Conservation (phyloP, 2,113 vertebrate species). For the Heterotis niloticus region DNA sequence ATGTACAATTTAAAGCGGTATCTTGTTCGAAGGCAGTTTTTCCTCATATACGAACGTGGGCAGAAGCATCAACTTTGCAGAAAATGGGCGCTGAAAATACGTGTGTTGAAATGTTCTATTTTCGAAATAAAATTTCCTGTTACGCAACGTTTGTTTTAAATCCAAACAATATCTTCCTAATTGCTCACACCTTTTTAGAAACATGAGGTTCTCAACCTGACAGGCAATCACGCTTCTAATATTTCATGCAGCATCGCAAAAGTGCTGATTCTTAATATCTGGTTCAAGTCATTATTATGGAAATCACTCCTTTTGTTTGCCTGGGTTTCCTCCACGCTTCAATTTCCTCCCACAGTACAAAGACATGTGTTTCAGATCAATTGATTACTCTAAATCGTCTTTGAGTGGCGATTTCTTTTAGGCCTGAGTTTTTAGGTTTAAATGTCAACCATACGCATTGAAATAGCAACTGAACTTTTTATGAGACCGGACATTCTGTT, state of each 20-base stretch:
- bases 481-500: background rate
- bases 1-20: background rate
- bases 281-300: background rate
- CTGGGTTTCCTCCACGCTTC: too few relatives aligned
- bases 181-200: background rate
- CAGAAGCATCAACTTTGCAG: conserved; percentile 11
- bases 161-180: background rate
- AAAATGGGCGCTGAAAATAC: background rate
- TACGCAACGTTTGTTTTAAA: conserved; percentile 3
- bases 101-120: background rate
- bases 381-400: too few relatives aligned
- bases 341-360: too few relatives aligned
- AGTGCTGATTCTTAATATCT: background rate
- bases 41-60: background rate
- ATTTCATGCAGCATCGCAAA: background rate
- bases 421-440: too few relatives aligned
- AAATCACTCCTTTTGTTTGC: too few relatives aligned
- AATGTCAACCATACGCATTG: background rate
- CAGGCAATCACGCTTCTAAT: background rate
- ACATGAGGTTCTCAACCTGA: background rate
- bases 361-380: too few relatives aligned
- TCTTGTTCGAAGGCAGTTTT: background rate
- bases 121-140: background rate
- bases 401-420: too few relatives aligned
- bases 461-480: background rate